Conservation (phyloP, 2,888 invertebrate species). For the Chrysina gloriosa region DNA sequence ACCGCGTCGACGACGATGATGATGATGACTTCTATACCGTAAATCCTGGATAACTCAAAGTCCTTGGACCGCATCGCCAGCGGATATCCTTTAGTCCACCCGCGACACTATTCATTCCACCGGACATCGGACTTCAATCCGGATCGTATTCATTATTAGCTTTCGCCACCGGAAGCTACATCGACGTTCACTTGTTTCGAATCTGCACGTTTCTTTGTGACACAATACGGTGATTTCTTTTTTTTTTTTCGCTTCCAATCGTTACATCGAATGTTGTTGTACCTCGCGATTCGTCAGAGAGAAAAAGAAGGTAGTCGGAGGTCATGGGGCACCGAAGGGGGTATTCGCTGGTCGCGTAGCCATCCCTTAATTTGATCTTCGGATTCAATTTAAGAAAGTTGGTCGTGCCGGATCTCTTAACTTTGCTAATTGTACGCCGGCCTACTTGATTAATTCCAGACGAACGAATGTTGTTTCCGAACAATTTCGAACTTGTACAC, state of each 20-base stretch:
- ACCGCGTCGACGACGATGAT: constrained; percentile 6
- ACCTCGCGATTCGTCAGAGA: background rate
- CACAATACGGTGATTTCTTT: constrained; percentile 23
- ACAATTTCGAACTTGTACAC: constrained; percentile 47
- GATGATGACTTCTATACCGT: constrained; percentile 59
- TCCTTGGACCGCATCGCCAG: constrained; percentile 64
- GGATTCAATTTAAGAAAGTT: constrained; percentile 35
- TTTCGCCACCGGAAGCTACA: constrained; percentile 37
- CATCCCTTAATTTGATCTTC: constrained; percentile 8
- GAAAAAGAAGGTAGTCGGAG: background rate
- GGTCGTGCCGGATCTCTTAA: constrained; percentile 25
- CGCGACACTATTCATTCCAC: constrained; percentile 41
- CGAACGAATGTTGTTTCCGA: constrained; percentile 48
- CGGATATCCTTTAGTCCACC: constrained; percentile 64
- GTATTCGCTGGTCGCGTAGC: background rate
- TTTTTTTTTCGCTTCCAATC: background rate
- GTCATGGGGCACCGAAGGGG: background rate
- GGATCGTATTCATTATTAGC: constrained; percentile 34
- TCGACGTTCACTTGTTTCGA: constrained; percentile 33
- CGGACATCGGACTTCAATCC: constrained; percentile 41
- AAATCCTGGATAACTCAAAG: constrained; percentile 62
- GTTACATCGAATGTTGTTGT: background rate
- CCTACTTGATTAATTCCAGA: constrained; percentile 50
- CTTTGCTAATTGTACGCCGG: constrained; percentile 21
- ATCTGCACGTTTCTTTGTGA: constrained; percentile 25